Base-by-base conservation (phyloP, 2,888 invertebrate genomes). In the Cosmia trapezina region DNA sequence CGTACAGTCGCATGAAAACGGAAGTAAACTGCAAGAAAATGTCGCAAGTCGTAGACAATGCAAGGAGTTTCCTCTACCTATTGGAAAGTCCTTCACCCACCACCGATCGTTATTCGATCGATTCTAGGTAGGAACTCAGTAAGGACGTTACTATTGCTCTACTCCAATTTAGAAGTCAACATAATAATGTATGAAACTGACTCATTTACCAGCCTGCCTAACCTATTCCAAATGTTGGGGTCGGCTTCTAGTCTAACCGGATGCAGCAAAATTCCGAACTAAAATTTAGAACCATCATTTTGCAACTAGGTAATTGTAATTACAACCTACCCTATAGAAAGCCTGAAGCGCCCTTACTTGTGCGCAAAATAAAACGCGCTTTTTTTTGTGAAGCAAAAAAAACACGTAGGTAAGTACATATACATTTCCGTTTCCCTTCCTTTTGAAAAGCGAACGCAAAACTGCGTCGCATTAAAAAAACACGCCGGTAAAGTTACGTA, bases 371-470 rank as follows among this genome's bases (percentile, higher is more conserved):
- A 4, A 37, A 37, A 37, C 0, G 37, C 37, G 37, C 4, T 37
- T 37, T 37, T 37, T 37, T 41, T 41, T 41, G 12, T 43, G 64
- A 80, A 67, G 54, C n/a, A 65, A 54, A 78, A 81, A 56, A 80
- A 62, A 17, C 17, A n/a, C 19, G 12, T 6, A n/a, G n/a, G n/a
- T n/a, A n/a, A n/a, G n/a, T n/a, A n/a, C n/a, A n/a, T n/a, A 53
- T 45, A 33, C 47, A 69, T 51, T 56, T 70, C 51, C 67, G 43
- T 64, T 77, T 73, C 37, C 72, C 65, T 59, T 33, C 78, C 65
- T 63, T 78, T 72, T 69, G 54, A 78, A 78, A 78, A 78, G 33
- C 41, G 53, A 63, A 63, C 62, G 51, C 11, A 73, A 67, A 79
- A 79, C 67, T 51, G 49, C 80, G 70, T 68, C 53, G 37, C 67